A percentile compares a stretch with the other conserved stretches of the same genome.
These are phyloP conservation scores for Carlito syrichta DNA, from an alignment of 2,113 vertebrate species.

Conservation along the genomic window DNA sequence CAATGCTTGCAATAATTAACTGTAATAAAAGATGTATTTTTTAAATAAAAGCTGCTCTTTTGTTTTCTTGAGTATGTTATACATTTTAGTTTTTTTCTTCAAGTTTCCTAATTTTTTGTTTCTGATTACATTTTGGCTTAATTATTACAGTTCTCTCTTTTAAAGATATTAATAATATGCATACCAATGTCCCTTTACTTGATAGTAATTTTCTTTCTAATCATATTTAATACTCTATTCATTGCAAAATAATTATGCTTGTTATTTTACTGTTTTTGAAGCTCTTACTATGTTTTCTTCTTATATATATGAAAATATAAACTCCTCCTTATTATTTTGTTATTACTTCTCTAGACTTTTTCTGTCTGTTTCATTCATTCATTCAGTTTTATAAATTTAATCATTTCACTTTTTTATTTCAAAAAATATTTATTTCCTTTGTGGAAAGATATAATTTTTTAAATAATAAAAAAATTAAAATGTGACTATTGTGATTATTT, in stretches of 20 bases:
- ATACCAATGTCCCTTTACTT: neutral
- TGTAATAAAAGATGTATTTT: too few species aligned
- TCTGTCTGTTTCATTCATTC: neutral
- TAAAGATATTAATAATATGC: neutral
- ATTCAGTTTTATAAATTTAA: neutral
- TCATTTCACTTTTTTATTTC: neutral
- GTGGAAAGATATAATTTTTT: too few species aligned
- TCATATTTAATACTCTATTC: neutral
- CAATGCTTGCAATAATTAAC: too few species aligned
- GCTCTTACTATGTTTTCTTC: neutral
- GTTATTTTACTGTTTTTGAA: neutral
- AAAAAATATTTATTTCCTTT: neutral
- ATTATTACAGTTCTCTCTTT: neutral
- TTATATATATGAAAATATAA: neutral
- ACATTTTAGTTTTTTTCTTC: neutral
- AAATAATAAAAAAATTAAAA: too few species aligned
- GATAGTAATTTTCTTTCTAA: neutral
- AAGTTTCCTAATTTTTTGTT: neutral
- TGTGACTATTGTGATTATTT: neutral
- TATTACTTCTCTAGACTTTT: neutral
- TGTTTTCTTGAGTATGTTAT: neutral
- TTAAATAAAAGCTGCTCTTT: neutral
- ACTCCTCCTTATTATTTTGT: neutral
- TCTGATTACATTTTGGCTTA: neutral
- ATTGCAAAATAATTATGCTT: neutral